A percentile compares a stretch with the other conserved stretches of the same genome.
Conservation (phyloP, 2,888 invertebrate genomes). For the Cantharis rustica region DNA sequence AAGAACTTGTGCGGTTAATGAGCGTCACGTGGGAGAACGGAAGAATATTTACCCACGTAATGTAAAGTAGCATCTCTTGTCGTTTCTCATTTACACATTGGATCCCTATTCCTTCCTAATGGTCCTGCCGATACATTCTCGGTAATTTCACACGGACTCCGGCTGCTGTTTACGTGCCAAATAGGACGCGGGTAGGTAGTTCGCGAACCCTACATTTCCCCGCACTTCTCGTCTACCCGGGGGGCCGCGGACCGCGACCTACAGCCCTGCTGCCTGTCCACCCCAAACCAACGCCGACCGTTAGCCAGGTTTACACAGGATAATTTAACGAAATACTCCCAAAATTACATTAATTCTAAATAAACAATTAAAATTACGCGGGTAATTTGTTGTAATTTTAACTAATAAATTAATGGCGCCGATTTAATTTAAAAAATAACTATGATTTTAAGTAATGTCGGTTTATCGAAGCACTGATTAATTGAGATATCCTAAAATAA, state of each 20-base stretch:
- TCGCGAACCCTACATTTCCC: slow-evolving; percentile 42
- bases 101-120: slow-evolving; percentile 29
- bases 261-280: slow-evolving; percentile 41
- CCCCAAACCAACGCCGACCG: slow-evolving; percentile 40
- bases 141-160: slow-evolving; percentile 47
- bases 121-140: slow-evolving; percentile 40
- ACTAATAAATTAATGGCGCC: neutral
- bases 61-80: slow-evolving; percentile 40
- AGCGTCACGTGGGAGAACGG: slow-evolving; percentile 20
- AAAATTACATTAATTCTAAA: neutral
- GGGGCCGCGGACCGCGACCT: slow-evolving; percentile 45
- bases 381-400: neutral
- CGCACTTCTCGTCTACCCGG: slow-evolving; percentile 33
- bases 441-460: neutral
- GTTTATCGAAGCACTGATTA: neutral
- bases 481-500: neutral
- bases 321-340: slow-evolving; percentile 27
- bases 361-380: neutral
- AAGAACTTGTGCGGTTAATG: slow-evolving; percentile 26
- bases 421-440: neutral
- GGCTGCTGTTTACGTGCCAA: slow-evolving; percentile 40
- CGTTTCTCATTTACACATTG: slow-evolving; percentile 42
- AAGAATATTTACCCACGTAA: slow-evolving; percentile 34
- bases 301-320: slow-evolving; percentile 29
- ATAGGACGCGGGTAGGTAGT: slow-evolving; percentile 40